Evolutionary conservation across 2,888 invertebrate species (phyloP), one percentile per base, ranked within the genome.

Genomic region (Leuctra nigra): DNA sequence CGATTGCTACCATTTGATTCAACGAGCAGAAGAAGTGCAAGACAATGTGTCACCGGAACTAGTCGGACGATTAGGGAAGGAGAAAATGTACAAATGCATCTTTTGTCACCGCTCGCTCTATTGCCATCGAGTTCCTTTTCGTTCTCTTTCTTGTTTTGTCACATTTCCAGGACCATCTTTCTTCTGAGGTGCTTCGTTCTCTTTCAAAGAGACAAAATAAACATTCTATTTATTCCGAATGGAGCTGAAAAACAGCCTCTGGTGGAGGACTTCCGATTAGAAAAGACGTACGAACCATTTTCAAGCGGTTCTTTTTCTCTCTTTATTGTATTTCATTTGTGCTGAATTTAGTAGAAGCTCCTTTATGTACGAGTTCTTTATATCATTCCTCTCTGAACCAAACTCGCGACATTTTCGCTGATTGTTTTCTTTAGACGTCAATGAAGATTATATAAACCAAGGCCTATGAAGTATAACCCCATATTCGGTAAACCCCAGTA

Each of bases 31-130:
- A 7, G 47, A 35, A 53, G 33, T 33, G 36, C 33, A n/a, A n/a
- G n/a, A n/a, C n/a, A n/a, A n/a, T n/a, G n/a, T 56, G 20, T n/a
- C 13, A 52, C 35, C 54, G 57, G 57, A 53, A 48, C 57, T 54
- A 57, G 48, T 48, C 54, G 57, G 47, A 46, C 57, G 53, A 57
- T 57, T 57, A 57, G 48, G 18, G 55, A 33, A 48, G 25, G 47
- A 38, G 48, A 53, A 48, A 52, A 50, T 52, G 54, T 24, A 47
- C 52, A 54, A 55, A 50, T 58, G 55, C 33, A 25, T 56, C 56
- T 59, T 53, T 59, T 59, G 56, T 48, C 36, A 48, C n/a, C 1
- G 36, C 29, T 41, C 22, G 24, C 24, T 50, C 23, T 29, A 41
- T 52, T 41, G 54, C 24, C 25, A 7, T 20, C 39, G 52, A 29